These are phyloP conservation scores for Chiroxiphia lanceolata DNA, from an alignment of 2,797 vertebrate genomes.

Conservation along the genomic window DNA sequence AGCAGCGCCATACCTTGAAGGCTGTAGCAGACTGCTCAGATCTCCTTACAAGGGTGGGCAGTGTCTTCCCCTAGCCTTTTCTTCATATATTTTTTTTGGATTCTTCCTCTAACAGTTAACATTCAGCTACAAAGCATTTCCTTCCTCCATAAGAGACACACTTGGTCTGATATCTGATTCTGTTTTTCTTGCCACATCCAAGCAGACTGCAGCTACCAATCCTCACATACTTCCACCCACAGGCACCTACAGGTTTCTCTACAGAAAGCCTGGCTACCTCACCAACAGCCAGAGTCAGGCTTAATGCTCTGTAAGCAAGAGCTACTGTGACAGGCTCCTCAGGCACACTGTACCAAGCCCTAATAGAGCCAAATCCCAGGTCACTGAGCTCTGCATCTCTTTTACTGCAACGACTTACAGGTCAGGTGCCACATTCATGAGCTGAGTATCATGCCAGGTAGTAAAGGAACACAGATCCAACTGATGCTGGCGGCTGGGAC, in stretches of 20 bases:
- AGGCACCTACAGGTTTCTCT: not conserved
- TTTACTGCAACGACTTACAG: not conserved
- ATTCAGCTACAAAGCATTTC: not conserved
- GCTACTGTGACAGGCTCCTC: not conserved
- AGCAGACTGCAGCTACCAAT: not conserved
- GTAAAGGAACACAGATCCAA: not conserved
- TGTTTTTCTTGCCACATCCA: not conserved
- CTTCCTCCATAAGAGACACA: not conserved
- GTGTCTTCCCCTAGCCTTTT: not conserved
- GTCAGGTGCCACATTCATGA: fast-evolving
- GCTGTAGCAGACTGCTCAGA: not conserved
- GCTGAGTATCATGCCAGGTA: not conserved
- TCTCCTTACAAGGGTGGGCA: not conserved
- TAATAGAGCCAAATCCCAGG: not conserved
- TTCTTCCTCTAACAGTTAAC: not conserved
- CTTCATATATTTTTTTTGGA: not conserved
- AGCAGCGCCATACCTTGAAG: not conserved
- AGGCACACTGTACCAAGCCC: not conserved
- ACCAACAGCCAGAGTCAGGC: not conserved
- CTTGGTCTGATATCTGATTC: not conserved
- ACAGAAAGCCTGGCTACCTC: not conserved
- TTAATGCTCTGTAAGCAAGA: not conserved
- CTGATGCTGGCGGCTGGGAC: not conserved
- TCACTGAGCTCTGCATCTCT: not conserved
- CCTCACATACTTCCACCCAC: not conserved